These are phyloP conservation scores for Globodera ellingtonae DNA, from an alignment of 1,140 invertebrate genomes.

Conservation along the genomic window DNA sequence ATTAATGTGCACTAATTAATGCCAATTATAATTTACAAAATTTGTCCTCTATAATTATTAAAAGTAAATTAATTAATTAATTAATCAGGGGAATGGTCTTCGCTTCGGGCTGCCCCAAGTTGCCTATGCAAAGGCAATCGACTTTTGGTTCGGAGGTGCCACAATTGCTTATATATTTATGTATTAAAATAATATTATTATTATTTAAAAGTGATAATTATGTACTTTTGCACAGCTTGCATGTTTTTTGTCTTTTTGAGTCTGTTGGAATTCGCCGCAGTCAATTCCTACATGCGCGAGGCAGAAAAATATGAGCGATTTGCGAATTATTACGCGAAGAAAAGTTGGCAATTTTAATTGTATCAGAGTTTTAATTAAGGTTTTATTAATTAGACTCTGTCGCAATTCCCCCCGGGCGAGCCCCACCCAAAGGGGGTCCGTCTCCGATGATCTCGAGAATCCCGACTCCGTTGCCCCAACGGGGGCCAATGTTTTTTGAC, in stretches of 20 bases:
- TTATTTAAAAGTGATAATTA: constrained; percentile 14
- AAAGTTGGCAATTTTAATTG: not conserved
- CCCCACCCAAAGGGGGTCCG: not conserved
- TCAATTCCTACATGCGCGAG: constrained; percentile 62
- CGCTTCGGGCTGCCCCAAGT: constrained; percentile 56
- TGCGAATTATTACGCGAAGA: constrained; percentile 42
- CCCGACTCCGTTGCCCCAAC: not conserved
- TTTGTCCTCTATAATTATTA: not conserved
- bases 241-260: constrained; percentile 60
- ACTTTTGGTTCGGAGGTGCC: constrained; percentile 51
- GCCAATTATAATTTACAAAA: constrained; percentile 11
- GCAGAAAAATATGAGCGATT: constrained; percentile 60
- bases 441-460: not conserved
- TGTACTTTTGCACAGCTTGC: constrained; percentile 23
- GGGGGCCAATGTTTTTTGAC: not conserved
- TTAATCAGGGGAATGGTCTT: constrained; percentile 49
- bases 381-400: not conserved
- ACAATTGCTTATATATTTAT: not conserved
- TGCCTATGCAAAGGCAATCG: constrained; percentile 50
- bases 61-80: constrained; percentile 25
- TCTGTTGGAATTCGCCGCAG: constrained; percentile 60
- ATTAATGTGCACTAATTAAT: too few species aligned
- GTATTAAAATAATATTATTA: not conserved
- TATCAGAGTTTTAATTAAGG: too few species aligned
- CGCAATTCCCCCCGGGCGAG: too few species aligned